These are phyloP conservation scores for Cynocephalus volans DNA, from an alignment of 2,113 vertebrate genomes.

Conservation along the genomic window DNA sequence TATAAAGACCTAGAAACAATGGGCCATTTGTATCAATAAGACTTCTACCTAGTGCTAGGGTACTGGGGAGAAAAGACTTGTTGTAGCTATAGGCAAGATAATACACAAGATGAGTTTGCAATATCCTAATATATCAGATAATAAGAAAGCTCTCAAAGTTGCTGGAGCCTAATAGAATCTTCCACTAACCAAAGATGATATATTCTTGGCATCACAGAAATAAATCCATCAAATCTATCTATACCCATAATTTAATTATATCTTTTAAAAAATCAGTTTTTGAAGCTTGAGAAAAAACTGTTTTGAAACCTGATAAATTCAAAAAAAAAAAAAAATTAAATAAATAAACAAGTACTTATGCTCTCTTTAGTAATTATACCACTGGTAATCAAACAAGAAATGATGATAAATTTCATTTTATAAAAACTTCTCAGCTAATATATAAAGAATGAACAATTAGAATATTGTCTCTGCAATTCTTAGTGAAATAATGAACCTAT, in stretches of 20 bases:
- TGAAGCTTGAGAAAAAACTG: background rate
- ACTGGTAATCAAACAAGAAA: background rate
- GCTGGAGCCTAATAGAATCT: background rate
- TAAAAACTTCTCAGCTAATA: background rate
- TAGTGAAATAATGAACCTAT: background rate
- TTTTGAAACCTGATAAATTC: background rate
- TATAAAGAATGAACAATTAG: background rate
- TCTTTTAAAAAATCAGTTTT: background rate
- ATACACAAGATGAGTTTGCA: background rate
- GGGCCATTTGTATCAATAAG: fast-evolving
- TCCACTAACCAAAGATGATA: background rate
- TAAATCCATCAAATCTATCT: background rate
- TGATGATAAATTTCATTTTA: background rate
- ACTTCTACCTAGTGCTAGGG: background rate
- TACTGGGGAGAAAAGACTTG: background rate
- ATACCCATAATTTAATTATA: background rate
- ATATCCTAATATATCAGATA: background rate
- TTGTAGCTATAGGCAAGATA: background rate
- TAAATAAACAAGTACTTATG: background rate
- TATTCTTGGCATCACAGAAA: background rate
- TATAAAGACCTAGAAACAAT: background rate
- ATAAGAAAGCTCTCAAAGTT: background rate
- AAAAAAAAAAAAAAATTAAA: background rate
- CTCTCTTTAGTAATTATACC: background rate
- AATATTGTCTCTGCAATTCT: background rate